Percentiles rank a stretch among this genome's conserved stretches.
phyloP scores from a whole-genome alignment of 2,113 vertebrate genomes.

The Leptodactylus fuscus region DNA sequence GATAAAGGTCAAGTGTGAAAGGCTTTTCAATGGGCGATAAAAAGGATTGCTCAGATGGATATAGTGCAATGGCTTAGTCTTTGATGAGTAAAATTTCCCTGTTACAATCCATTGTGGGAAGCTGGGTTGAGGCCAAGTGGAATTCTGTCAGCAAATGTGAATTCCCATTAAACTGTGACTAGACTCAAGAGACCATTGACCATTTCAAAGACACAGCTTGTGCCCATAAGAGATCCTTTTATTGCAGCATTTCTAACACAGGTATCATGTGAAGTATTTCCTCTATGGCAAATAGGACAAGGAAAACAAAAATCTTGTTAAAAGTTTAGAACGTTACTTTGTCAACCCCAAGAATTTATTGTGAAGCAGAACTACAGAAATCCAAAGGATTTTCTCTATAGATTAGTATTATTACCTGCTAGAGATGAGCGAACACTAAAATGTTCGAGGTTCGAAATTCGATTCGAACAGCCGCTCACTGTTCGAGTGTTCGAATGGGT shows the following conservation, averaged over 20 bases:
- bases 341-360: slow-evolving; percentile 31
- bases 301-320: slow-evolving; percentile 53
- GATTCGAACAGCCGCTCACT: too few relatives aligned
- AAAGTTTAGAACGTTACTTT: slow-evolving; percentile 50
- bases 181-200: slow-evolving; percentile 50
- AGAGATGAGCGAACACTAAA: too few relatives aligned
- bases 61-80: slow-evolving; percentile 23
- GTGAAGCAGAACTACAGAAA: slow-evolving; percentile 25
- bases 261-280: slow-evolving; percentile 49
- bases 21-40: slow-evolving; percentile 37
- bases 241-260: slow-evolving; percentile 29
- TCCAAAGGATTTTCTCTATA: neutral
- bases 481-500: too few relatives aligned
- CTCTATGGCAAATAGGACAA: slow-evolving; percentile 38
- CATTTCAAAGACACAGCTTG: slow-evolving; percentile 55
- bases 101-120: slow-evolving; percentile 27
- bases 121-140: slow-evolving; percentile 22
- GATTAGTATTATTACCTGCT: slow-evolving; percentile 10
- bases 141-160: slow-evolving; percentile 46
- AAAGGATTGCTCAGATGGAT: slow-evolving; percentile 40
- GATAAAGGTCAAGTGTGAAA: slow-evolving; percentile 38
- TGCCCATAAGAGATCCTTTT: slow-evolving; percentile 19
- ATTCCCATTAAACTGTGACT: slow-evolving; percentile 58
- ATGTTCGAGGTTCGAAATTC: too few relatives aligned
- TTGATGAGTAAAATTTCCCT: slow-evolving; percentile 35